Conservation (phyloP, 2,113 vertebrate genomes). For the Tursiops truncatus region DNA sequence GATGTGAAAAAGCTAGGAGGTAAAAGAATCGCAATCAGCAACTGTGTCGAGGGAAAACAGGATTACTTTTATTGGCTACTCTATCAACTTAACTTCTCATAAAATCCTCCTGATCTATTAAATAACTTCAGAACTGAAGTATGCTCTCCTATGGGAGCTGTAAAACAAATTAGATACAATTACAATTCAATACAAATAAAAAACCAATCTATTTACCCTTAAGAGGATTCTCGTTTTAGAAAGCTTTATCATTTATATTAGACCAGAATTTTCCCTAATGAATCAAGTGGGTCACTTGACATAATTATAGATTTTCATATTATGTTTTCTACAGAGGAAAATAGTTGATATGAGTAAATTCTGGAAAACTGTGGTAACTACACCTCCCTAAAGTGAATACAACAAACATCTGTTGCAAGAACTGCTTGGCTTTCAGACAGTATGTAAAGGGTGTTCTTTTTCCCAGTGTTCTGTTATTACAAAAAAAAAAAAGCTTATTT, state of each 20-base stretch:
- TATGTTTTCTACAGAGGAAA: constrained; percentile 60
- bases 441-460: constrained; percentile 68
- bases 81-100: constrained; percentile 64
- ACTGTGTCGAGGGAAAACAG: constrained; percentile 7
- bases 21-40: constrained; percentile 2
- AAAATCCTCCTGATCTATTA: constrained; percentile 63
- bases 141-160: constrained; percentile 56
- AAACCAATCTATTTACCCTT: constrained; percentile 45
- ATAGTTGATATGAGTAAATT: constrained; percentile 59
- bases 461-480: background rate
- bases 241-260: constrained; percentile 54
- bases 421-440: constrained; percentile 77
- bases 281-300: background rate
- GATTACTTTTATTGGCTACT: constrained; percentile 66
- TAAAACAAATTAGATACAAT: constrained; percentile 75
- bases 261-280: constrained; percentile 45
- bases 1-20: constrained; percentile 30
- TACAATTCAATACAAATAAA: constrained; percentile 70
- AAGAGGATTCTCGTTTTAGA: constrained; percentile 38
- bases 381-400: constrained; percentile 73
- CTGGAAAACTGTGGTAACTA: constrained; percentile 74
- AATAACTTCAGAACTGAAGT: constrained; percentile 73
- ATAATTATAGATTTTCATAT: constrained; percentile 19
- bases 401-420: constrained; percentile 83
- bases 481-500: background rate